Evolutionary conservation across 2,113 vertebrate genomes (phyloP), one percentile per base, ranked within the genome.

Genomic region (Psammodynastes pulverulentus): DNA sequence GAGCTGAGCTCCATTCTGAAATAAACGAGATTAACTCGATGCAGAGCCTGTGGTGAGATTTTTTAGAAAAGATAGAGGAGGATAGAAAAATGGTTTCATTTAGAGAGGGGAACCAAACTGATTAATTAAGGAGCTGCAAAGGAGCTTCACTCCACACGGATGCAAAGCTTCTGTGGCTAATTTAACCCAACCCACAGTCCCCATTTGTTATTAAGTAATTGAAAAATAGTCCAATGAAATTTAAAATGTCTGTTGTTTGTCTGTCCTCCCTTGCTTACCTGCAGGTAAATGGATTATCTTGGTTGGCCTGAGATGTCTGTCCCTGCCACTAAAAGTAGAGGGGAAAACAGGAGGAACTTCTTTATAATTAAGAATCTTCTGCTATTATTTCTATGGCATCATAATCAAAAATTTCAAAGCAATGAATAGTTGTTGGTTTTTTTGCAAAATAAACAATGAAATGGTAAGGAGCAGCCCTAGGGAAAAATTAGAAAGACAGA

Each of bases 321-420:
- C 93, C 94, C 53, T 94, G 90, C 93, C 90, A 93, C 58, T 88
- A 93, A 94, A 92, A 95, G 86, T 54, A 90, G 84, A 1, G 6
- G 15, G 26, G 45, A 24, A 21, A 46, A 67, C 19, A 4, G 5
- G n/a, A 79, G 92, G 90, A 48, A 72, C 88, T 93, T 85, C 94
- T 96, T 95, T 95, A 93, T 96, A 97, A 96, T 95, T 97, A 97
- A 96, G 93, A 96, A 97, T 96, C 84, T 92, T 90, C 92, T 94
- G 93, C 94, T 95, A 94, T 96, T 93, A 94, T 92, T 92, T 91
- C 92, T 91, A 46, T 94, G 92, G 94, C 89, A 93, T 94, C 94
- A 93, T 92, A 92, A 96, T 93, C 92, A 94, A 94, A 91, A 84
- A 94, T 94, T 96, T 97, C 92, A 96, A 97, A 97, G 93, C 92